Percentiles rank a stretch among this genome's conserved stretches.
These are phyloP conservation scores for Cynodonichthys magdalenae DNA, from an alignment of 2,797 vertebrate species.

Conservation along the genomic window DNA sequence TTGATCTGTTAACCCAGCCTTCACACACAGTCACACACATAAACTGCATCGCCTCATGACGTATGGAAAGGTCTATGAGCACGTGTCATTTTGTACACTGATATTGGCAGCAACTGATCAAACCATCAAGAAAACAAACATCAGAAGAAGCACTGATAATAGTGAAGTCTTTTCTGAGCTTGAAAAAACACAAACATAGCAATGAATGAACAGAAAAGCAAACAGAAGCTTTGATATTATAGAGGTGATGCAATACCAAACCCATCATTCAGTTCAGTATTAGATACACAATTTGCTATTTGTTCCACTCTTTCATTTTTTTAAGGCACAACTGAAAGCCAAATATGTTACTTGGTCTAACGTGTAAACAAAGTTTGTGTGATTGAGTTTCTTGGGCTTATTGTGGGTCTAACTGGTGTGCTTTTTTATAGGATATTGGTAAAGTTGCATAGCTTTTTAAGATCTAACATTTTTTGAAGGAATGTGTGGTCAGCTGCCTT, in stretches of 20 bases:
- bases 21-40: constrained; percentile 32
- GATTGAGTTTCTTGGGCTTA: too few relatives aligned
- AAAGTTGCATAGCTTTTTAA: too few relatives aligned
- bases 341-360: background rate
- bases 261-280: background rate
- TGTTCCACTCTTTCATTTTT: constrained; percentile 1
- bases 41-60: constrained; percentile 45
- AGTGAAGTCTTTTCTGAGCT: constrained; percentile 17
- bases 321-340: constrained; percentile 8
- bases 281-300: constrained; percentile 7
- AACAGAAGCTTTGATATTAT: constrained; percentile 1
- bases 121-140: constrained; percentile 28
- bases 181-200: constrained; percentile 25
- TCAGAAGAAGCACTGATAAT: constrained; percentile 26
- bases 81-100: constrained; percentile 30
- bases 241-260: background rate
- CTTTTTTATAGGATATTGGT: too few relatives aligned
- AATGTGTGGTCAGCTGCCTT: too few relatives aligned
- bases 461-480: too few relatives aligned
- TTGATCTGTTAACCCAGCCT: constrained; percentile 76
- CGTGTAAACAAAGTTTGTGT: too few relatives aligned
- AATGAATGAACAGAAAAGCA: constrained; percentile 7
- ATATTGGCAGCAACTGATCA: constrained; percentile 49
- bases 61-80: constrained; percentile 60
- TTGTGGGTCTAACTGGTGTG: too few relatives aligned